Percentiles rank a stretch among this genome's conserved stretches.
Evolutionary conservation across 2,113 vertebrate species (phyloP).

Genomic region (Serinus canaria): DNA sequence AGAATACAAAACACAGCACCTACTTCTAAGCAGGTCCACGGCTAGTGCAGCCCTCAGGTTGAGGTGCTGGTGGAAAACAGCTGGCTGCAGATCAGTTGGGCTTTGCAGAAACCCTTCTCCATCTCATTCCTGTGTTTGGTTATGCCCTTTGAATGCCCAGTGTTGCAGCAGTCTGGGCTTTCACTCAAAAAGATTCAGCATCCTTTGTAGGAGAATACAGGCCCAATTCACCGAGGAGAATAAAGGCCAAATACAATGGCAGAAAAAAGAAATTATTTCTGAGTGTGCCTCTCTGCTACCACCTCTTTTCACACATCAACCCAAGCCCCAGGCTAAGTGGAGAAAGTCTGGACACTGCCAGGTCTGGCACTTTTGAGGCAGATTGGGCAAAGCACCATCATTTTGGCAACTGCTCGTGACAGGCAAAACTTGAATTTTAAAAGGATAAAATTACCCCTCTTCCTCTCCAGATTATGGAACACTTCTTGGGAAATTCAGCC

Average conservation of each 20-base stretch:
- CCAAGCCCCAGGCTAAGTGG: neutral
- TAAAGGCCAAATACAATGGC: neutral
- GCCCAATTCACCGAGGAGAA: neutral
- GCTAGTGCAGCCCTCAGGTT: fast-evolving
- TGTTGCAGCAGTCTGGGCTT: neutral
- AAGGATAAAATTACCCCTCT: neutral
- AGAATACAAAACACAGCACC: neutral
- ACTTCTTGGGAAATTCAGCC: neutral
- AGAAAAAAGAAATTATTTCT: neutral
- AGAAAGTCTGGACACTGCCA: neutral
- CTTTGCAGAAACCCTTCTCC: neutral
- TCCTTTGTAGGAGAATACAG: neutral
- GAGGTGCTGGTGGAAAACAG: neutral
- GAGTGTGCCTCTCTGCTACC: neutral
- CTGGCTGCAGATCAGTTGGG: neutral
- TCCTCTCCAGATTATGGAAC: neutral
- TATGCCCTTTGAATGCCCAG: neutral
- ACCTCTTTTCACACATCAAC: fast-evolving
- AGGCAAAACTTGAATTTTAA: neutral
- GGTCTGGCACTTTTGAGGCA: neutral
- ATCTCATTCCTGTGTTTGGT: fast-evolving
- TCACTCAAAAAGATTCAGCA: no score
- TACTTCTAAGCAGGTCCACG: fast-evolving
- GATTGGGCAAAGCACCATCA: neutral
- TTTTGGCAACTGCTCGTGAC: neutral